These are phyloP conservation scores for Apodemus sylvaticus DNA, from an alignment of 2,113 vertebrate genomes.

Conservation along the genomic window DNA sequence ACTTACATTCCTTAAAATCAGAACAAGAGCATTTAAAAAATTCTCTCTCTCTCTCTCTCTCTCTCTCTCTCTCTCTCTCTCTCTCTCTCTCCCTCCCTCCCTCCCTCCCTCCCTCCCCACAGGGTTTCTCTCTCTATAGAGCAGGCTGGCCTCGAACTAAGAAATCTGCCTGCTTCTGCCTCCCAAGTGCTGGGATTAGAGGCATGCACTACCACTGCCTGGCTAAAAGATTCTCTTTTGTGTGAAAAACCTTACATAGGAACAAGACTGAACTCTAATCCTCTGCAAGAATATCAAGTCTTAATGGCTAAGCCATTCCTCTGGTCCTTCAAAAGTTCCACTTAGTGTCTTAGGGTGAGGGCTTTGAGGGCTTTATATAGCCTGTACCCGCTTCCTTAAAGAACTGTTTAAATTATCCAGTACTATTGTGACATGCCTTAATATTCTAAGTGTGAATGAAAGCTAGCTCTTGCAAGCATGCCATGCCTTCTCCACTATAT, in stretches of 20 bases:
- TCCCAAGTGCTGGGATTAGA: too few relatives aligned
- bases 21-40: constrained; percentile 26
- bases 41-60: too few relatives aligned
- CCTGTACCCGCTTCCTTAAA: neutral
- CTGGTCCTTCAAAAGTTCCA: neutral
- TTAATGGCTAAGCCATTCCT: neutral
- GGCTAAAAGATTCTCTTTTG: neutral
- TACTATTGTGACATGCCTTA: neutral
- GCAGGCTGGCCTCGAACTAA: too few relatives aligned
- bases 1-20: neutral
- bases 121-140: too few relatives aligned
- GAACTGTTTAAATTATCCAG: neutral
- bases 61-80: too few relatives aligned
- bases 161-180: too few relatives aligned
- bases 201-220: too few relatives aligned
- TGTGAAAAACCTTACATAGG: neutral
- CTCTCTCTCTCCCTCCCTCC: too few relatives aligned
- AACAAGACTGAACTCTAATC: neutral
- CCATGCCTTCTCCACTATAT: neutral
- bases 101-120: too few relatives aligned
- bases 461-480: neutral
- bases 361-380: neutral
- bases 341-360: neutral
- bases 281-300: neutral
- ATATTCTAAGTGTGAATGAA: neutral